phyloP scores from a whole-genome alignment of 2,888 invertebrate species.

The Psylliodes chrysocephalus region DNA sequence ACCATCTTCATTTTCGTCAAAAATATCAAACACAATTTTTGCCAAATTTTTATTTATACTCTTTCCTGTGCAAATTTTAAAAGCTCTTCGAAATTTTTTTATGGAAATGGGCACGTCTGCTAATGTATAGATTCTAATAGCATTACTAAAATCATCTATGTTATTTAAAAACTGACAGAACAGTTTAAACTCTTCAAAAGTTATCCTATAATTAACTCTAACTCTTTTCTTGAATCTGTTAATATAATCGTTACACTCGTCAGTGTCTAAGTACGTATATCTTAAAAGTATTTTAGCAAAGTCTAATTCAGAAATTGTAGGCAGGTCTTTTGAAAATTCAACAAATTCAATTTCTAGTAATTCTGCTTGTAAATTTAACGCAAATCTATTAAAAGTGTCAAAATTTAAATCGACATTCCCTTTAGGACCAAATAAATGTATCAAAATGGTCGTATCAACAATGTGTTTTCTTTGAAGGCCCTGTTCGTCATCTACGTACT shows the following conservation, averaged over 20 bases:
- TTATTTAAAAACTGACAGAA: slow-evolving; percentile 98
- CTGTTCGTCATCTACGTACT: too few relatives aligned
- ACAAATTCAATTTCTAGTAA: slow-evolving; percentile 94
- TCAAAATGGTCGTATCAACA: slow-evolving; percentile 88
- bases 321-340: slow-evolving; percentile 89
- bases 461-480: slow-evolving; percentile 69
- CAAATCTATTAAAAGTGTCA: slow-evolving; percentile 92
- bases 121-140: slow-evolving; percentile 87
- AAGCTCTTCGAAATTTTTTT: slow-evolving; percentile 95
- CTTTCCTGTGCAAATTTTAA: slow-evolving; percentile 92
- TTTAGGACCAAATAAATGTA: slow-evolving; percentile 94
- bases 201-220: slow-evolving; percentile 82
- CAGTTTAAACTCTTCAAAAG: slow-evolving; percentile 91
- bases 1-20: slow-evolving; percentile 91
- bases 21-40: slow-evolving; percentile 93
- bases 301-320: slow-evolving; percentile 90
- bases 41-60: slow-evolving; percentile 86
- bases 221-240: slow-evolving; percentile 84
- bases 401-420: slow-evolving; percentile 88
- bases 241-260: slow-evolving; percentile 90
- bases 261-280: slow-evolving; percentile 78
- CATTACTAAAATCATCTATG: slow-evolving; percentile 94
- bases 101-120: slow-evolving; percentile 33
- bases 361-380: slow-evolving; percentile 96
- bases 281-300: slow-evolving; percentile 95